Percentiles rank a stretch among this genome's conserved stretches.
phyloP scores from a whole-genome alignment of 2,888 invertebrate genomes.

The Metacarcinus magister region DNA sequence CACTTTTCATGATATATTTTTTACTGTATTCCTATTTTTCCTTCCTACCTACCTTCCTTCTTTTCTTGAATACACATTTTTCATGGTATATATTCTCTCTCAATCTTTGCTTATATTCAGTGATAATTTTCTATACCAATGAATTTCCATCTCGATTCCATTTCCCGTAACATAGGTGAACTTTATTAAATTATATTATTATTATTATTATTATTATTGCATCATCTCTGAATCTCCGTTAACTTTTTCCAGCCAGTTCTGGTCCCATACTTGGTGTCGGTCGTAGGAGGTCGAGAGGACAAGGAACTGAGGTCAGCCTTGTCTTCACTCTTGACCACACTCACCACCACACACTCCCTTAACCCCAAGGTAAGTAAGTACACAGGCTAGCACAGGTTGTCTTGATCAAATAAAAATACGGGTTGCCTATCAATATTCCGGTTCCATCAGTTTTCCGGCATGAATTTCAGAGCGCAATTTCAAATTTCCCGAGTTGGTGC shows the following conservation, averaged over 20 bases:
- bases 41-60: background rate
- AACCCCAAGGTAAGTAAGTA: constrained; percentile 56
- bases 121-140: background rate
- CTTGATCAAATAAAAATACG: background rate
- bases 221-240: background rate
- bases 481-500: no score
- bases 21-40: background rate
- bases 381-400: background rate
- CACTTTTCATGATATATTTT: background rate
- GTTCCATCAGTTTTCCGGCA: no score
- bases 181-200: background rate
- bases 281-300: constrained; percentile 71
- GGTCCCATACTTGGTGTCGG: constrained; percentile 73
- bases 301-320: constrained; percentile 57
- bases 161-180: background rate
- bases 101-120: background rate
- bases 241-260: constrained; percentile 71
- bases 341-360: constrained; percentile 8
- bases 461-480: no score
- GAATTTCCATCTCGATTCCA: background rate
- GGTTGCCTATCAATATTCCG: no score
- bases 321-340: constrained; percentile 13
- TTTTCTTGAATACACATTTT: background rate
- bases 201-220: background rate
- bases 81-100: background rate